Evolutionary conservation across 2,888 invertebrate species (phyloP), one percentile per base, ranked within the genome.

Genomic region (Acanthosepion pharaonis): DNA sequence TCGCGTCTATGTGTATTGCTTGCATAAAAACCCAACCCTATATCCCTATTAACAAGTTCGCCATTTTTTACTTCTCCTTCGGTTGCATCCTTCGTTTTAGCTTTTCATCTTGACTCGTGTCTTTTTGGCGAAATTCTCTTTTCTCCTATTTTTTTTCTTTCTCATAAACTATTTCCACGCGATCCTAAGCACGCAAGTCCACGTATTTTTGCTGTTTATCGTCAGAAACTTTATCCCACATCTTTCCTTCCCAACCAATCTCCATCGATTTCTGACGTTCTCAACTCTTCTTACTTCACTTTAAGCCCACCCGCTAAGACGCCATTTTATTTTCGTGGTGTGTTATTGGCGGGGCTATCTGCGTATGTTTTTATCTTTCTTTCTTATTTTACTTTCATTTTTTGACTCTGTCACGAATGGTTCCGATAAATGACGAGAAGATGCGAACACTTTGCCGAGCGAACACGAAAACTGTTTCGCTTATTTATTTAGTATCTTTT

Each of bases 141-240:
- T 78, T 78, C n/a, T 33, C n/a, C 15, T 15, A n/a, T 33, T 78
- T 78, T 78, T 78, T 78, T 78, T n/a, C 78, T n/a, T 78, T 33
- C 78, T 78, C 78, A 78, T 78, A 78, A 78, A 78, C n/a, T 78
- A 78, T 78, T 78, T 78, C 78, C 78, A 78, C 78, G 78, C 78
- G 78, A 78, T 78, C 78, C 78, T 78, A 78, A 78, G 33, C 78
- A 78, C 78, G 78, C 78, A 78, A 78, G 33, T 15, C 78, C n/a
- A 33, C 78, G 78, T n/a, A 78, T 59, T 59, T 59, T 20, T 59
- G 78, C 78, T 78, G 78, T 78, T 78, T 78, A 78, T 78, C 78
- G 33, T 33, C 78, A 78, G 78, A 78, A 2, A n/a, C 78, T 15
- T 15, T 11, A 9, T 78, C 78, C 15, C n/a, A 11, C 28, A n/a